phyloP scores from a whole-genome alignment of 2,113 vertebrate species.

The Chlamydotis undulata region DNA sequence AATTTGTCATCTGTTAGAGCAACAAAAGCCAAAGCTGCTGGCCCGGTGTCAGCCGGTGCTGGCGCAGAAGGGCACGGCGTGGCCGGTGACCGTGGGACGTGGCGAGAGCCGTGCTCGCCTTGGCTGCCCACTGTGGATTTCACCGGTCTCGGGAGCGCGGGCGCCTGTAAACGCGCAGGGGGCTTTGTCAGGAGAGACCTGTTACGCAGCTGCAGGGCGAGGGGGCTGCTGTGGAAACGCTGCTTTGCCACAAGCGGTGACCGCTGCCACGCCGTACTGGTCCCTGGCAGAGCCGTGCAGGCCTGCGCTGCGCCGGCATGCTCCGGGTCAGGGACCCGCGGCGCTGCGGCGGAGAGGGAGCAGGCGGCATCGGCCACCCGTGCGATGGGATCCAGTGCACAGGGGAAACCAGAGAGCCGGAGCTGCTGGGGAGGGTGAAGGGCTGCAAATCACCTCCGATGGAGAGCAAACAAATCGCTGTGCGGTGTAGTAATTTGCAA shows the following conservation, averaged over 20 bases:
- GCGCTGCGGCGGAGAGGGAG: neutral
- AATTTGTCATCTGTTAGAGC: neutral
- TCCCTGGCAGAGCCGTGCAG: neutral
- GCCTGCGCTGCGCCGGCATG: neutral
- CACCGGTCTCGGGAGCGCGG: accelerated
- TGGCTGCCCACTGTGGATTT: accelerated
- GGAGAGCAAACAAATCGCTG: constrained; percentile 3
- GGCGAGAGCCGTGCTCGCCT: accelerated
- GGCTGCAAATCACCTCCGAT: constrained; percentile 4
- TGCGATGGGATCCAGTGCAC: accelerated
- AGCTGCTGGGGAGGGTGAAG: neutral
- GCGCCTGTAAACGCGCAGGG: neutral
- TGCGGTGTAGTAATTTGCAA: neutral
- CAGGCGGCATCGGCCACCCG: neutral
- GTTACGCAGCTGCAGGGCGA: neutral
- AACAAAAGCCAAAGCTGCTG: neutral
- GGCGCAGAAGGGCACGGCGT: neutral
- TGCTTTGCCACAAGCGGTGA: neutral
- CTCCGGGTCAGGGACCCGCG: neutral
- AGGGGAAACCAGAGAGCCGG: neutral
- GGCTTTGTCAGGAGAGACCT: neutral
- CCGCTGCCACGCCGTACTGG: accelerated
- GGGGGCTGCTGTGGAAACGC: neutral
- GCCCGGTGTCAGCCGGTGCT: neutral
- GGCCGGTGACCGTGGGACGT: accelerated